Base-by-base conservation (phyloP, 2,113 vertebrate species). In the Phaethon lepturus region DNA sequence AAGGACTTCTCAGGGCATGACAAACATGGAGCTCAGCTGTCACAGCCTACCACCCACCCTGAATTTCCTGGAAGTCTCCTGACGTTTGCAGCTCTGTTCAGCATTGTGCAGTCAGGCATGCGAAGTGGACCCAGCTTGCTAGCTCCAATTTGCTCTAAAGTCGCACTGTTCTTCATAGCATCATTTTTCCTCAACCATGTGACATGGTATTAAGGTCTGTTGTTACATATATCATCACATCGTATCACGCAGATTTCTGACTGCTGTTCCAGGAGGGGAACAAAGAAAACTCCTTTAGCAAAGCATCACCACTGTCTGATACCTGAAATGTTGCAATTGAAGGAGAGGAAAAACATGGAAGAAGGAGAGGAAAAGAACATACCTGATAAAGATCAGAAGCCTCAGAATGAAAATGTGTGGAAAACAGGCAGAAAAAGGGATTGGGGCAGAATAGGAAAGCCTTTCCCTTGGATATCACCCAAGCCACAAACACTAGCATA, bases 21-120 rank as follows among this genome's bases (percentile, higher is more conserved):
- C 91, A 97, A 82, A 83, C 15, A 0, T 74, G 78, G 62, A 76
- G 69, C 87, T 96, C 77, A 86, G 91, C 89, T 95, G 90, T 93
- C 93, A 66, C 90, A 88, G 95, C n/a, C 93, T 96, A 66, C 96
- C 95, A 96, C 93, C 93, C 96, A 96, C 87, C 84, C 95, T 74
- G 94, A 95, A 88, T 63, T 96, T 86, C 81, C 91, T 92, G 79
- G 68, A 92, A 92, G 63, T 40, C 58, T 42, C 60, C 88, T 58
- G 66, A 73, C 0, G 0, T 52, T 80, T 38, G 50, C 62, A 81
- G 94, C 53, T 78, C 86, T 81, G 69, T 25, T 91, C 88, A 87
- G 76, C 80, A 49, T 47, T 2, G 1, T 22, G 28, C 63, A 74
- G 38, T n/a, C 90, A 80, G 55, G 74, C 74, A 52, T 23, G 20